A percentile compares a stretch with the other conserved stretches of the same genome.
These are phyloP conservation scores for Pteropus alecto DNA, from an alignment of 2,113 vertebrate species.

Conservation along the genomic window DNA sequence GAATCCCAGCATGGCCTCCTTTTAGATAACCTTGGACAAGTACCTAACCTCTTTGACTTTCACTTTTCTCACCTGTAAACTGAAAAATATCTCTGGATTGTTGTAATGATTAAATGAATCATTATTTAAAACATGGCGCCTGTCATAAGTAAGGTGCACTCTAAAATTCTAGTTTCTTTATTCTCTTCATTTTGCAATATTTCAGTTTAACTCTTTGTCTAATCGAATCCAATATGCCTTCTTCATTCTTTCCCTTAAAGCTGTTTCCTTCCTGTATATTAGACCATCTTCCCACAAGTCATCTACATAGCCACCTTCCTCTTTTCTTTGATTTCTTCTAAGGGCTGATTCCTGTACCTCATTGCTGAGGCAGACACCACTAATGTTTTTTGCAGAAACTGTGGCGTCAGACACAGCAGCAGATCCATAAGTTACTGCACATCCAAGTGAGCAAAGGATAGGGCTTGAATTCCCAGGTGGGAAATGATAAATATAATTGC, in stretches of 20 bases:
- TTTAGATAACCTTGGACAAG: neutral
- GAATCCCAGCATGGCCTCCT: neutral
- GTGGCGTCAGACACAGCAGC: constrained; percentile 59
- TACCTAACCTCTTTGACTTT: neutral
- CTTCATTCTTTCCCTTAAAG: neutral
- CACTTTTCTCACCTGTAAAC: neutral
- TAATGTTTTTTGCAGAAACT: constrained; percentile 74
- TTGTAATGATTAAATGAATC: neutral
- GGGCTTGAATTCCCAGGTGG: constrained; percentile 57
- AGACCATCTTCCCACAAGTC: constrained; percentile 44
- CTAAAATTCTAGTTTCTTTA: neutral
- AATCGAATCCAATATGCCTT: neutral
- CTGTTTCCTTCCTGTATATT: constrained; percentile 45
- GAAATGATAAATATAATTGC: constrained; percentile 68
- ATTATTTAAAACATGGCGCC: neutral
- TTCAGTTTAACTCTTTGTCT: neutral
- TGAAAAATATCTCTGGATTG: neutral
- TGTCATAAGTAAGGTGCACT: neutral
- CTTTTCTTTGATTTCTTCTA: constrained; percentile 56
- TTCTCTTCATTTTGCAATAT: neutral
- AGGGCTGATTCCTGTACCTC: constrained; percentile 22
- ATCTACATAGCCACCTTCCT: constrained; percentile 43
- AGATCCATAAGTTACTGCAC: constrained; percentile 55
- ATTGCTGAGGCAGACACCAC: constrained; percentile 66
- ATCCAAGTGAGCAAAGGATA: constrained; percentile 28